phyloP scores from a whole-genome alignment of 2,797 vertebrate species.

The Spondyliosoma cantharus region DNA sequence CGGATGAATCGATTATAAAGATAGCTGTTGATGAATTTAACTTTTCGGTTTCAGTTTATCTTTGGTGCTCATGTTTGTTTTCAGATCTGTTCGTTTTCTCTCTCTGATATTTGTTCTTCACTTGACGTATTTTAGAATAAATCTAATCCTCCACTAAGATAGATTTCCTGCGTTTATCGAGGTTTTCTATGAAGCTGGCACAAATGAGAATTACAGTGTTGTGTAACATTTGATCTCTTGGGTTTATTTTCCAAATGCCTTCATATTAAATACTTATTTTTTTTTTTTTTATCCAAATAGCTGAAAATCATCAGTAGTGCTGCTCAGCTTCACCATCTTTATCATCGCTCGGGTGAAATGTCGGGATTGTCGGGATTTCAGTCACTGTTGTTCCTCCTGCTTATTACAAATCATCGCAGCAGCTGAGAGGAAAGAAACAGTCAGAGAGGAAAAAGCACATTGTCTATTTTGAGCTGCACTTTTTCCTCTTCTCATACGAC shows the following conservation, averaged over 20 bases:
- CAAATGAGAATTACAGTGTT: conserved; percentile 1
- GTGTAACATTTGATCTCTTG: conserved; percentile 30
- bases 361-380: conserved; percentile 20
- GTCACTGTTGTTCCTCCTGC: not conserved
- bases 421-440: conserved; percentile 28
- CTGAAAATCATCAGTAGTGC: conserved; percentile 25
- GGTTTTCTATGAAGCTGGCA: no score
- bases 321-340: not conserved
- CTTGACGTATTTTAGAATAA: no score
- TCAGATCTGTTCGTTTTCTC: no score
- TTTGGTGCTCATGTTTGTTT: no score
- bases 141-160: no score
- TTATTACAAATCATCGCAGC: conserved; percentile 43
- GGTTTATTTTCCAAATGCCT: conserved; percentile 9
- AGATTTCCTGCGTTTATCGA: no score
- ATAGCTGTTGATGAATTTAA: no score
- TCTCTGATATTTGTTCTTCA: no score
- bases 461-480: conserved; percentile 52
- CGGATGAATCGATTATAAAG: no score
- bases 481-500: conserved; percentile 23
- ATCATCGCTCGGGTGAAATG: conserved; percentile 15
- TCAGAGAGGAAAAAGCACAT: conserved; percentile 34
- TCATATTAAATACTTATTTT: conserved; percentile 23
- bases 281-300: not conserved
- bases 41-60: no score